Evolutionary conservation across 2,113 vertebrate species (phyloP), one percentile per base, ranked within the genome.

Genomic region (Melospiza melodia): DNA sequence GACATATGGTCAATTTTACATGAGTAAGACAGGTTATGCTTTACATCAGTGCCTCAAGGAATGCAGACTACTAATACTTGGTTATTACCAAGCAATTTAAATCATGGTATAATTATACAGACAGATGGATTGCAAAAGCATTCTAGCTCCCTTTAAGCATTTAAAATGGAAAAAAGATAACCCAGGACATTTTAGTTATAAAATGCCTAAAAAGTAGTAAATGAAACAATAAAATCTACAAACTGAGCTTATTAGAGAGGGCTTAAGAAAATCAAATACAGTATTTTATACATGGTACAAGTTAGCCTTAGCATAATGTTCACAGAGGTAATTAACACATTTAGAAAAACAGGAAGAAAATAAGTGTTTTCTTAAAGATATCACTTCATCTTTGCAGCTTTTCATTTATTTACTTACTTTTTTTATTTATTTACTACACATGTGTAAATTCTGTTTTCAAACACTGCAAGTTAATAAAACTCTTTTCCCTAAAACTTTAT

Each of bases 11-110:
- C 66, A 69, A 52, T 80, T 96, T 93, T 78, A 95, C 52, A 72
- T 10, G 5, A 86, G 31, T 62, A 82, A 89, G 55, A 61, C 59
- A 89, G 57, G 82, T 92, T 95, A 93, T 51, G 54, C 73, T 89
- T 95, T 93, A 58, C 49, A 82, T 74, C 72, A 54, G 37, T 54
- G 68, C 82, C 66, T 90, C 72, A 72, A 94, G 89, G 65, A 97
- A 90, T 13, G 23, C 23, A 85, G 84, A 91, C 61, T 81, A 90
- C 52, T 91, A 94, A 94, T 75, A 72, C 68, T 90, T 74, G 59
- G 52, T 68, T 89, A 91, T 93, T 94, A 91, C 31, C 33, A 95
- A 88, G 84, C 65, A 91, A 95, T 95, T 94, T 94, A 94, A 88
- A 91, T 95, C 65, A 95, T 49, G 30, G 71, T 75, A 48, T 90